These are phyloP conservation scores for Hemibagrus wyckioides DNA, from an alignment of 2,113 vertebrate genomes.

Conservation along the genomic window DNA sequence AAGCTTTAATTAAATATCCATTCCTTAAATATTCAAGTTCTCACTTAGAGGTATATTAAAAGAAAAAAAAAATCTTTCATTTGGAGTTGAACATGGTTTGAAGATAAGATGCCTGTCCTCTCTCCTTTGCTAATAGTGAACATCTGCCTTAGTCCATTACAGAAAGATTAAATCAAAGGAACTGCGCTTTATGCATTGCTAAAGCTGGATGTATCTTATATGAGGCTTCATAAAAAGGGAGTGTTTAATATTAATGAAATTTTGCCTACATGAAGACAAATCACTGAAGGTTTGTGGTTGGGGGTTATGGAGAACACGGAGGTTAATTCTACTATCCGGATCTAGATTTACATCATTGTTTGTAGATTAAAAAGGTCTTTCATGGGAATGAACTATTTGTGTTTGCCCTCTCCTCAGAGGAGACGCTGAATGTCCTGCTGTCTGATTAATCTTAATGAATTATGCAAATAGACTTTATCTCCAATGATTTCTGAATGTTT, in stretches of 20 bases:
- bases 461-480: constrained; percentile 80
- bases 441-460: constrained; percentile 82
- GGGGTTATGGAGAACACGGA: constrained; percentile 65
- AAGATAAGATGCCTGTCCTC: neutral
- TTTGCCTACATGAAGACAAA: constrained; percentile 71
- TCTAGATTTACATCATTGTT: constrained; percentile 77
- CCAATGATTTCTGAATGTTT: constrained; percentile 79
- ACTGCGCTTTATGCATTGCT: neutral
- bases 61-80: neutral
- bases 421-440: constrained; percentile 66
- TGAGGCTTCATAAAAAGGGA: constrained; percentile 62
- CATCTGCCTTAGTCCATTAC: neutral
- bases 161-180: neutral
- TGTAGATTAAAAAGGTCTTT: constrained; percentile 72
- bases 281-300: constrained; percentile 67
- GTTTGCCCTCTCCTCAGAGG: constrained; percentile 58
- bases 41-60: neutral
- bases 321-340: constrained; percentile 79
- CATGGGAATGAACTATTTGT: constrained; percentile 61
- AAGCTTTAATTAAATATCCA: neutral
- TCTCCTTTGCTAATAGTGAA: neutral
- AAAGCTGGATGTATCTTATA: constrained; percentile 55
- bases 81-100: neutral
- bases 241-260: constrained; percentile 74
- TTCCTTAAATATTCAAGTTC: neutral